Evolutionary conservation across 2,888 invertebrate genomes (phyloP), one percentile per base, ranked within the genome.

Genomic region (Eupithecia subumbrata): DNA sequence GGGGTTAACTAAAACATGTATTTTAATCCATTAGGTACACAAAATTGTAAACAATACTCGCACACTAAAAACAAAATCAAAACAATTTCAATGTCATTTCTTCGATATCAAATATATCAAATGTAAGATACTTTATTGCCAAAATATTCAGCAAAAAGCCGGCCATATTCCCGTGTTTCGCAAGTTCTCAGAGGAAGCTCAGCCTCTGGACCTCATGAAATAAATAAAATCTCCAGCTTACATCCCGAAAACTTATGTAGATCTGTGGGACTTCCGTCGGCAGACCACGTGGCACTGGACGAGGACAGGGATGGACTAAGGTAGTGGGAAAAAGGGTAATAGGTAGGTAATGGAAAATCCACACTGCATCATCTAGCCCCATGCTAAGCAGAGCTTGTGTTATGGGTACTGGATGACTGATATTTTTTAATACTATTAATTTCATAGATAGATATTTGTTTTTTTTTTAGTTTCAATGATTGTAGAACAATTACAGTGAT

Each of bases 201-300:
- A 63, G 77, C 73, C 74, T 75, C 73, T 43, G 64, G 77, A 78
- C 76, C 78, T 79, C 79, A 78, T 81, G 80, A 80, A 80, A 81
- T 81, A 81, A 79, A 80, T 79, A 81, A 56, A 81, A 80, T 78
- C 69, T 75, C 48, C 37, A 72, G 77, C 73, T 77, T 78, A 75
- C 76, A 48, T 60, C 75, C 72, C 71, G 76, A 77, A 79, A 80
- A 81, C 79, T 79, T 82, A 83, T 82, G 82, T 80, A 82, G 82
- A 82, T 83, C 79, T 81, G 76, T 37, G 69, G 79, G 82, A 78
- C 76, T 75, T 34, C 71, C 69, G 76, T 67, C 72, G 63, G 37
- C 68, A 66, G 25, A 16, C 22, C 14, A 67, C 40, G 40, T 9
- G 52, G 52, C 22, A 56, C 11, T 43, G 68, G 68, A 69, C 69